Percentiles rank a stretch among this genome's conserved stretches.
Evolutionary conservation across 2,797 vertebrate genomes (phyloP).

Genomic region (Mormyrops boulengeri): DNA sequence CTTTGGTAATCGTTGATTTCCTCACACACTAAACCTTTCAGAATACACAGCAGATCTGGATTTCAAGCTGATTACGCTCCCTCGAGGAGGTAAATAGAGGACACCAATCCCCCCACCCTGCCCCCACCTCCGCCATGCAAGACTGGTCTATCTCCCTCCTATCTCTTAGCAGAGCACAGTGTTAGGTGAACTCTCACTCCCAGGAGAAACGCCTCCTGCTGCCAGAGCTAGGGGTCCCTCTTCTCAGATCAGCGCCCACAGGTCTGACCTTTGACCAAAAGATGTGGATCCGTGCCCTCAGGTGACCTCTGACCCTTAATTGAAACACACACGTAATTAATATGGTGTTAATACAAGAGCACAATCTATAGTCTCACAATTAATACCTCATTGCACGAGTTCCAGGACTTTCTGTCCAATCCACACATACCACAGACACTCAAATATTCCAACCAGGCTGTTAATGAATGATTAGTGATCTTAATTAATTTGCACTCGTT

Average conservation of each 20-base stretch:
- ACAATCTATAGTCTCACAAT: background rate
- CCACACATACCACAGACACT: background rate
- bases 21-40: background rate
- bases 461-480: background rate
- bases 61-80: background rate
- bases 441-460: background rate
- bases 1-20: background rate
- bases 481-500: background rate
- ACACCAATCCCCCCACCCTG: background rate
- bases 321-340: background rate
- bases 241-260: slow-evolving; percentile 16
- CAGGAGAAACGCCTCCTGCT: background rate
- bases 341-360: background rate
- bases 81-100: background rate
- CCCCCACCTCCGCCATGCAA: background rate
- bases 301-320: background rate
- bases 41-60: background rate
- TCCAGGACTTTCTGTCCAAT: background rate
- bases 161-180: background rate
- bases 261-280: background rate
- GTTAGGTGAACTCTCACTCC: slow-evolving; percentile 16
- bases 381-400: background rate
- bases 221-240: background rate
- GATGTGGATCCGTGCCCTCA: background rate
- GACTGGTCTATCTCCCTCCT: slow-evolving; percentile 10